Evolutionary conservation across 2,113 vertebrate species (phyloP).

Genomic region (Equus quagga): DNA sequence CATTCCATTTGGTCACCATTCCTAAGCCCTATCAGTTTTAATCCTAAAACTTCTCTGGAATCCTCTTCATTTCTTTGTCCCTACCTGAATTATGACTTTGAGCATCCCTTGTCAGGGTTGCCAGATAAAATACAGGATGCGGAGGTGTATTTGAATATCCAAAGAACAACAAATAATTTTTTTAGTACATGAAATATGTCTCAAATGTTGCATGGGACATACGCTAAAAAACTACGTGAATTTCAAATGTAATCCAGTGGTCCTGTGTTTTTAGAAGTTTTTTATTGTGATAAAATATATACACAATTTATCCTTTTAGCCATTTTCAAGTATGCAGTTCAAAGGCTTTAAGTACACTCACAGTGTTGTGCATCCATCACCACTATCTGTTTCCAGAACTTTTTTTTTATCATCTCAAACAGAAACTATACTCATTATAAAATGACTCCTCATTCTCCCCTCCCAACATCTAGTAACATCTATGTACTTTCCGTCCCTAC

Average conservation of each 20-base stretch:
- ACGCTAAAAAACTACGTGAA: not conserved
- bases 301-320: not conserved
- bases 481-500: not conserved
- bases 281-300: not conserved
- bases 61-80: not conserved
- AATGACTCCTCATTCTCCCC: not conserved
- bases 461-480: not conserved
- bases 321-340: not conserved
- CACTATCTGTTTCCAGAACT: not conserved
- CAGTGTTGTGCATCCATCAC: not conserved
- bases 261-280: not conserved
- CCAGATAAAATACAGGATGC: not conserved
- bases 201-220: not conserved
- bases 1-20: not conserved
- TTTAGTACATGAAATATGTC: not conserved
- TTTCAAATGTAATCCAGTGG: not conserved
- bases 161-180: not conserved
- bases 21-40: not conserved
- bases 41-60: not conserved
- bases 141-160: not conserved
- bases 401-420: not conserved
- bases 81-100: not conserved
- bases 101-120: not conserved
- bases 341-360: not conserved
- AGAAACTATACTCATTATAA: not conserved